These are phyloP conservation scores for Danio choprae DNA, from an alignment of 2,797 vertebrate species.

Conservation along the genomic window DNA sequence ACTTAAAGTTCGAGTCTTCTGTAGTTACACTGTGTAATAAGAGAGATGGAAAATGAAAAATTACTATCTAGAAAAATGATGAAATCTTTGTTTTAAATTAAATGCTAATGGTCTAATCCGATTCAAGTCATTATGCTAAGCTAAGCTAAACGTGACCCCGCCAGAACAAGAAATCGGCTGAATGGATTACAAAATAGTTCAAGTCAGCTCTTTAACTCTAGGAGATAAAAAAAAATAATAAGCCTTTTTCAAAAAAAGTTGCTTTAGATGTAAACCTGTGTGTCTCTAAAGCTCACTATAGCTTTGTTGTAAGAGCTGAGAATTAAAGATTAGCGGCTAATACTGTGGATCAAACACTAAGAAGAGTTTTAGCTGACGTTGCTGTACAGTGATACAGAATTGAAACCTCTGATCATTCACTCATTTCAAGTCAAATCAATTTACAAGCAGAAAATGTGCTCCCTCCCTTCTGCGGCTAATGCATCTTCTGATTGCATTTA, in stretches of 20 bases:
- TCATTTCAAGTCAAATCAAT: slow-evolving; percentile 68
- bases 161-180: too few relatives aligned
- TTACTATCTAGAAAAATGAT: too few relatives aligned
- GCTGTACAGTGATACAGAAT: slow-evolving; percentile 1
- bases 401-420: slow-evolving; percentile 50
- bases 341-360: neutral
- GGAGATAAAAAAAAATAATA: too few relatives aligned
- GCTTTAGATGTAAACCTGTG: neutral
- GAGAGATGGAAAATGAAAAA: too few relatives aligned
- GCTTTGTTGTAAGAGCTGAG: neutral
- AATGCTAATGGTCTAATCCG: too few relatives aligned
- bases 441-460: slow-evolving; percentile 59
- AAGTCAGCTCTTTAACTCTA: too few relatives aligned
- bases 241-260: neutral
- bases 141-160: too few relatives aligned
- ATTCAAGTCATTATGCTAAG: too few relatives aligned
- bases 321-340: neutral
- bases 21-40: too few relatives aligned
- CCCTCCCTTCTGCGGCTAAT: slow-evolving; percentile 72
- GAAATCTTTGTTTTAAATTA: too few relatives aligned
- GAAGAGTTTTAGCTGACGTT: neutral
- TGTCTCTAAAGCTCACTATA: neutral
- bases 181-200: too few relatives aligned
- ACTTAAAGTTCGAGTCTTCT: too few relatives aligned
- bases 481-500: slow-evolving; percentile 77